Percentiles rank a stretch among this genome's conserved stretches.
phyloP scores from a whole-genome alignment of 1,140 invertebrate genomes.

The Aleiodes sp. region DNA sequence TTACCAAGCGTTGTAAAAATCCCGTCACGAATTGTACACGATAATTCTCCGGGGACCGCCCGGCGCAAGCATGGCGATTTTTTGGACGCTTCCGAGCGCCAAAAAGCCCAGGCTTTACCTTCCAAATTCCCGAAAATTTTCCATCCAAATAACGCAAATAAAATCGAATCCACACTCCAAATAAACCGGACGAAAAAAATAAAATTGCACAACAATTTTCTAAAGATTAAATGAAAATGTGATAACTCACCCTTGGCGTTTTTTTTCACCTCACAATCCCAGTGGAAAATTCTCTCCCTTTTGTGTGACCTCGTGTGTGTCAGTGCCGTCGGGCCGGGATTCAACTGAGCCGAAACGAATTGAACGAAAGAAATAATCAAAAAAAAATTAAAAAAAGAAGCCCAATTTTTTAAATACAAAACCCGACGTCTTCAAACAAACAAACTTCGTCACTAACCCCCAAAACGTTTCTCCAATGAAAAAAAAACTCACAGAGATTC shows the following conservation, averaged over 20 bases:
- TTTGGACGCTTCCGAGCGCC: constrained; percentile 27
- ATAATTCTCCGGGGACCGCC: constrained; percentile 34
- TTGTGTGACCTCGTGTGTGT: not conserved
- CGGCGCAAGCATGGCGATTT: constrained; percentile 57
- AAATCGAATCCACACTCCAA: not conserved
- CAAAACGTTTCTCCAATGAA: not conserved
- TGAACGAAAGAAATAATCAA: not conserved
- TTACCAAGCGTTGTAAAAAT: not conserved
- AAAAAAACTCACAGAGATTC: not conserved
- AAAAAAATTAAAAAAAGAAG: constrained; percentile 6
- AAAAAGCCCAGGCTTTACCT: not conserved
- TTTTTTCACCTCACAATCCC: no score
- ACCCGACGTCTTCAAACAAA: no score
- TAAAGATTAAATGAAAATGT: no score
- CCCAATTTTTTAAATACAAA: no score
- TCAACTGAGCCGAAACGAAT: not conserved
- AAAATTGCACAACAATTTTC: not conserved
- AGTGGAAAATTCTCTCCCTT: not conserved
- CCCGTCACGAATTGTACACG: not conserved
- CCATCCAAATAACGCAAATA: not conserved
- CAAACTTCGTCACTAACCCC: not conserved
- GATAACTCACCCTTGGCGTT: constrained; percentile 3
- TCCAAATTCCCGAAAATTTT: not conserved
- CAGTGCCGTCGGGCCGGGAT: not conserved
- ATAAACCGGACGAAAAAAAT: not conserved